These are phyloP conservation scores for Labroides dimidiatus DNA, from an alignment of 2,797 vertebrate genomes.

Conservation along the genomic window DNA sequence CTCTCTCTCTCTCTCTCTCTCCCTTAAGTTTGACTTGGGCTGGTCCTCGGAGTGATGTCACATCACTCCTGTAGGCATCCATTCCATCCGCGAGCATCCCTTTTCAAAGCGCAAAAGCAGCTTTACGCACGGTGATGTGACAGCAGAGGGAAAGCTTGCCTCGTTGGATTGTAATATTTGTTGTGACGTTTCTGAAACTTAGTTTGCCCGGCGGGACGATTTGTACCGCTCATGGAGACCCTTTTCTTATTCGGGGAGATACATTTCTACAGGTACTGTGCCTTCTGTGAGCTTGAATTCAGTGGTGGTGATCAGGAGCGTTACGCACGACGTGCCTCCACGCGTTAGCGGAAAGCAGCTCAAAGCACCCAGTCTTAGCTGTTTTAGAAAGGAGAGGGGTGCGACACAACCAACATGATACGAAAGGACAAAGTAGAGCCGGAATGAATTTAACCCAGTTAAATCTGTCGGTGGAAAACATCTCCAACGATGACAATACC, in stretches of 20 bases:
- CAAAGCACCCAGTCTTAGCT: constrained; percentile 11
- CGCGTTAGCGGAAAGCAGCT: constrained; percentile 16
- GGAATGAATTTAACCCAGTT: constrained; percentile 81
- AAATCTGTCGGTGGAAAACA: constrained; percentile 66
- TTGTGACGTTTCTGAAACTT: constrained; percentile 20
- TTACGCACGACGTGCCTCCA: constrained; percentile 54
- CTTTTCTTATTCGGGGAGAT: constrained; percentile 6
- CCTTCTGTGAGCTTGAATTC: constrained; percentile 2
- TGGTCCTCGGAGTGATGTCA: constrained; percentile 77
- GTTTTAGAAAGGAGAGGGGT: constrained; percentile 17
- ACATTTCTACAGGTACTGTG: constrained; percentile 2
- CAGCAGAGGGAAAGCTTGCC: constrained; percentile 1
- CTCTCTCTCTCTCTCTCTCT: constrained; percentile 7
- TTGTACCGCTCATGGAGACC: constrained; percentile 13
- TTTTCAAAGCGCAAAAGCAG: constrained; percentile 35
- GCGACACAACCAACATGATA: constrained; percentile 66
- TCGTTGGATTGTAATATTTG: constrained; percentile 13
- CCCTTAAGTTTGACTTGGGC: constrained; percentile 60
- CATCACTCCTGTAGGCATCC: constrained; percentile 57
- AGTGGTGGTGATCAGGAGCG: constrained; percentile 20
- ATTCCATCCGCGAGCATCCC: constrained; percentile 41
- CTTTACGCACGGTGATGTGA: constrained; percentile 63
- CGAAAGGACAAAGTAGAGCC: constrained; percentile 44
- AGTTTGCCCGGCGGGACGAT: constrained; percentile 10
- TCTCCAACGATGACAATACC: constrained; percentile 73